Conservation (phyloP, 2,888 invertebrate genomes). For the Scaptodrosophila latifasciaeformis region DNA sequence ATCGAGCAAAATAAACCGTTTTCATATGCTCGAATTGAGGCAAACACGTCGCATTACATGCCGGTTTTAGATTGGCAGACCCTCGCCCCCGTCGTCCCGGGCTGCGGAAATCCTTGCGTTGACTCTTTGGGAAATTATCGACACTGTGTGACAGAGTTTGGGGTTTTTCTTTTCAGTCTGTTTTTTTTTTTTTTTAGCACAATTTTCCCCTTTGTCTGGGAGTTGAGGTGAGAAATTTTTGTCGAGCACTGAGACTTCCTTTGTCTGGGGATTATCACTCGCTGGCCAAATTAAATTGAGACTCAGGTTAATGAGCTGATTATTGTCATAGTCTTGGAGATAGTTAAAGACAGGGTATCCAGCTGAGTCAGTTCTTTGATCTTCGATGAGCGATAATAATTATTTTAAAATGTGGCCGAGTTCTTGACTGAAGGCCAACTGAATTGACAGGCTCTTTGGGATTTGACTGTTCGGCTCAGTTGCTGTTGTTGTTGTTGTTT, state of each 20-base stretch:
- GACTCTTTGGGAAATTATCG: not conserved
- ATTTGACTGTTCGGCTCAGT: not conserved
- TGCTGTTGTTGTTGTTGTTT: slow-evolving; percentile 16
- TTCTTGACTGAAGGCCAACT: slow-evolving; percentile 44
- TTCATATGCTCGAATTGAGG: slow-evolving; percentile 68
- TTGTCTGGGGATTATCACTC: slow-evolving; percentile 69
- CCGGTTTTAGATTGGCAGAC: slow-evolving; percentile 5
- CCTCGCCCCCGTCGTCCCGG: not conserved
- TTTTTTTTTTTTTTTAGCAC: not conserved
- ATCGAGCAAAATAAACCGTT: slow-evolving; percentile 74
- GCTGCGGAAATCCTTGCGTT: no score
- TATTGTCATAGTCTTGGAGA: no score
- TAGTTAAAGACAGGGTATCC: no score
- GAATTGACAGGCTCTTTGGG: slow-evolving; percentile 26
- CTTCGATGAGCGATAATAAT: slow-evolving; percentile 73
- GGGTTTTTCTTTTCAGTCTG: slow-evolving; percentile 29
- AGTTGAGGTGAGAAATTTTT: slow-evolving; percentile 45
- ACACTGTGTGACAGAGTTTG: slow-evolving; percentile 31
- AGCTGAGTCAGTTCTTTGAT: no score
- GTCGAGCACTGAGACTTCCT: slow-evolving; percentile 28
- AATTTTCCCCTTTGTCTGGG: not conserved
- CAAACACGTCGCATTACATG: slow-evolving; percentile 66
- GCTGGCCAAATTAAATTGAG: no score
- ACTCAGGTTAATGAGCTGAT: no score
- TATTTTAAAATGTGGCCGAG: slow-evolving; percentile 72